Evolutionary conservation across 1,140 invertebrate species (phyloP), one percentile per base, ranked within the genome.

Genomic region (Vanessa atalanta): DNA sequence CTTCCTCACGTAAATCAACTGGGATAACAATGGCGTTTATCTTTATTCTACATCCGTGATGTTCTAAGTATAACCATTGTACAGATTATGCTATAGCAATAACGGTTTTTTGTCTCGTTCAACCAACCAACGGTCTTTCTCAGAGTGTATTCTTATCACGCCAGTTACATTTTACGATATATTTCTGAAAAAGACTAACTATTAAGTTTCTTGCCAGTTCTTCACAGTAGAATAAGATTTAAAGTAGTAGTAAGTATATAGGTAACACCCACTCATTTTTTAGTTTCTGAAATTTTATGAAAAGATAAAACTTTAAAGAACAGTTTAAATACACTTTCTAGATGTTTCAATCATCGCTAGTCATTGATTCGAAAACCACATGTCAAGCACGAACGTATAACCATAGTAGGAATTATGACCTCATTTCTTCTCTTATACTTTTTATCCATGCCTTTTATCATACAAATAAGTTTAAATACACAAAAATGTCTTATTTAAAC

Each of bases 381-480:
- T 72, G 61, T 55, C 50, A 65, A 53, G 63, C 48, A 55, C 48
- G 63, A 47, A 37, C 70, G 48, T 47, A 26, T 53, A 23, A 55
- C 63, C 70, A 31, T 72, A 65, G 47, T 37, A 63, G 43, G 70
- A 65, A 37, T 55, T 31, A 72, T 72, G 70, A 65, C 16, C 61
- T 72, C 50, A 47, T 13, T 53, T n/a, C n/a, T n/a, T n/a, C 3
- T 12, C 26, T 9, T 51, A 15, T 16, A 26, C 4, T 60, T 37
- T 61, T 26, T 16, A 31, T 60, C 13, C 5, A 14, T 55, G 16
- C 2, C 31, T 43, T 43, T 43, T 43, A 43, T 9, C 2, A 43
- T 43, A 8, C 7, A 43, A 43, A 43, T 43, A 43, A n/a, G 48
- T 47, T 43, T 47, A 23, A 26, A 12, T 37, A 13, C 7, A 23